Evolutionary conservation across 2,113 vertebrate genomes (phyloP), one percentile per base, ranked within the genome.

Genomic region (Chunga burmeisteri): DNA sequence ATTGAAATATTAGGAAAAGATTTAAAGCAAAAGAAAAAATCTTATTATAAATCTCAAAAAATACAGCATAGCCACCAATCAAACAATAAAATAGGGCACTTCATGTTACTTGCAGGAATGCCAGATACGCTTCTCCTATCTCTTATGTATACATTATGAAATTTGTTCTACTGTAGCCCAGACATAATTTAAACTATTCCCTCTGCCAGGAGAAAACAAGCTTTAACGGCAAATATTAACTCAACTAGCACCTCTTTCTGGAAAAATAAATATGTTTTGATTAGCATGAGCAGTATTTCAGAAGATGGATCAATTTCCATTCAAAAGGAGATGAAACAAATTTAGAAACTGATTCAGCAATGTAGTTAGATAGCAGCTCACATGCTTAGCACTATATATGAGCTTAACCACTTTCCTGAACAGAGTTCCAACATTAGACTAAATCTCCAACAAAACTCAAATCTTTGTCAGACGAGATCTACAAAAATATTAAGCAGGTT

Each of bases 241-340:
- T 74, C 50, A 89, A 53, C 53, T 90, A 75, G 44, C 40, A 65
- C 20, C 34, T 46, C 42, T 53, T 70, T 71, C 75, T 74, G 50
- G 63, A 86, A 95, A 92, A 88, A 84, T 58, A 88, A 67, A 20
- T 83, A 73, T 19, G 42, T 89, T 87, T 88, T 65, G 18, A 84
- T 87, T 82, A 79, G 62, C 27, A 61, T 11, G 6, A 91, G 16
- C 73, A 85, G 36, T 72, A 61, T 95, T 90, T 93, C 87, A 86
- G 81, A 94, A 70, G 46, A 84, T 34, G 34, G 70, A 89, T 65
- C 66, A 47, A 93, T 87, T 94, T 79, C 70, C 66, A 72, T 66
- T 77, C 74, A 90, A 88, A 87, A 79, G 52, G 58, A 87, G 73
- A 73, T 44, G 21, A 91, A 96, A 90, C 58, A 80, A 85, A 95